phyloP scores from a whole-genome alignment of 2,888 invertebrate genomes.

The Bombylius discolor region DNA sequence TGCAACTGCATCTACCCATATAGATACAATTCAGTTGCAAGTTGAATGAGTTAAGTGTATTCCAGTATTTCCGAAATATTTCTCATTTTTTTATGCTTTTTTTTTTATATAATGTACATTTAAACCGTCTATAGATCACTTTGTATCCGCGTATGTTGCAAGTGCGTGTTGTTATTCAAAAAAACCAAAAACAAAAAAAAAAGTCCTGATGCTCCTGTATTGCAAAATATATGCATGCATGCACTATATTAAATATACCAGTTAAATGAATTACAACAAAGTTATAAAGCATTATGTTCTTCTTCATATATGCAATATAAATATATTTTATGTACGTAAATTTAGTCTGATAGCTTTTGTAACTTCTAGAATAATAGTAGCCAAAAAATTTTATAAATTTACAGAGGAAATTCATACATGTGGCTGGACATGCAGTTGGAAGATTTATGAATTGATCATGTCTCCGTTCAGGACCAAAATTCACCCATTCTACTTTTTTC shows the following conservation, averaged over 20 bases:
- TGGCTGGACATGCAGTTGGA: constrained; percentile 1
- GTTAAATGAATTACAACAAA: background rate
- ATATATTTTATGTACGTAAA: background rate
- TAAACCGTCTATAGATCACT: background rate
- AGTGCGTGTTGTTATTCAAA: background rate
- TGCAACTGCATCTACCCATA: no score
- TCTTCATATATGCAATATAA: background rate
- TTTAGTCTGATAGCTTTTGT: background rate
- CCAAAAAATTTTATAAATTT: constrained; percentile 9
- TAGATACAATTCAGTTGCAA: background rate
- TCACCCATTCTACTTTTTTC: background rate
- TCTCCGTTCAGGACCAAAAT: background rate
- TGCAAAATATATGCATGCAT: no score
- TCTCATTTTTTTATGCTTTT: background rate
- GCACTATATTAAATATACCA: background rate
- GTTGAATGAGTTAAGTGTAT: constrained; percentile 8
- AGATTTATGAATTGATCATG: constrained; percentile 9
- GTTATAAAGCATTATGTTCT: background rate
- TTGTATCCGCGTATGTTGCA: background rate
- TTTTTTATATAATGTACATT: no score
- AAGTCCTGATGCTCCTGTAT: no score
- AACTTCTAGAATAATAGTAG: background rate
- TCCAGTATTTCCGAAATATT: constrained; percentile 1
- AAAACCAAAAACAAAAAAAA: background rate
- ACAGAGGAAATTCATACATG: constrained; percentile 3